These are phyloP conservation scores for Rhamphomyia laevipes DNA, from an alignment of 2,888 invertebrate species.

Conservation along the genomic window DNA sequence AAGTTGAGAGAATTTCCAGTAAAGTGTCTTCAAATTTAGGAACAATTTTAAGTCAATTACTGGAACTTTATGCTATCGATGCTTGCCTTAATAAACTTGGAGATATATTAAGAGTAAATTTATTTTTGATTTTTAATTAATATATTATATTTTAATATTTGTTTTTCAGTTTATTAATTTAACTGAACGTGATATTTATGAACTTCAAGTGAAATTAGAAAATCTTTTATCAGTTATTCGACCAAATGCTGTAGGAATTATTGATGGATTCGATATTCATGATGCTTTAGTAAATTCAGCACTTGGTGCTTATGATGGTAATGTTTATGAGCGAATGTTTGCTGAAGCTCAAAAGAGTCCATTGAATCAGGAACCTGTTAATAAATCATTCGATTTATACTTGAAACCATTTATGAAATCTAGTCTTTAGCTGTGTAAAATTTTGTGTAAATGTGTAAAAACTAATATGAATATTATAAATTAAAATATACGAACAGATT, in stretches of 20 bases:
- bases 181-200: conserved; percentile 27
- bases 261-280: conserved; percentile 81
- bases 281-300: conserved; percentile 72
- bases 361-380: conserved; percentile 68
- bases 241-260: conserved; percentile 80
- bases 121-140: not conserved
- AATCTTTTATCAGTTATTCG: conserved; percentile 59
- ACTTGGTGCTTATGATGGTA: conserved; percentile 72
- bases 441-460: too few species aligned
- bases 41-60: conserved; percentile 53
- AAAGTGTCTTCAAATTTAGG: conserved; percentile 48
- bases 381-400: conserved; percentile 49
- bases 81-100: conserved; percentile 64
- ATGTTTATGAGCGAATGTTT: conserved; percentile 72
- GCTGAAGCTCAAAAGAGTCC: conserved; percentile 74
- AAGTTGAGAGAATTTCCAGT: conserved; percentile 40
- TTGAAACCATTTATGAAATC: conserved; percentile 57
- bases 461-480: too few species aligned
- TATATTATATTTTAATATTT: not conserved
- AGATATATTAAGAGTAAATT: conserved; percentile 63
- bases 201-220: conserved; percentile 58
- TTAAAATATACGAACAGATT: too few species aligned
- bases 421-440: conserved; percentile 29
- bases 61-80: conserved; percentile 67
- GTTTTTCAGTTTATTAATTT: conserved; percentile 29